Base-by-base conservation (phyloP, 2,888 invertebrate genomes). In the Ferdinandea cuprea region DNA sequence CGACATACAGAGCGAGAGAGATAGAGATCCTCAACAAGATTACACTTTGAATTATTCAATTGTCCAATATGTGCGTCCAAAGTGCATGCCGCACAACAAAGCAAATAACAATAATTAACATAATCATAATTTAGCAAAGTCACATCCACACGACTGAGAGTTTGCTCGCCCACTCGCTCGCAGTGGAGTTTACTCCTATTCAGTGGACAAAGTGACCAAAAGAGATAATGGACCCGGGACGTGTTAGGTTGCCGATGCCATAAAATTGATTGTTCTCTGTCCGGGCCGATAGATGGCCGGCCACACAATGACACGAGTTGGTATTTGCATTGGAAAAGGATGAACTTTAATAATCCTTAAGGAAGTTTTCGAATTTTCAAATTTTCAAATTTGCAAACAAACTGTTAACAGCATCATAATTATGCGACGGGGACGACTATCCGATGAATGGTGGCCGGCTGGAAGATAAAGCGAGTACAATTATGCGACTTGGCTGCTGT, bases 71-170 rank as follows among this genome's bases (percentile, higher is more conserved):
- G 46, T 69, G 46, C 56, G 69, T 46, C 40, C 72, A 37, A 3
- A 25, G 52, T 32, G 52, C 32, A 44, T 58, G 11, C 25, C 71
- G 30, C 66, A 78, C 61, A 73, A 58, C 73, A 74, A 84, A 78
- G 69, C 78, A 79, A 83, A 84, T 79, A 74, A 77, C 59, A 79
- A 84, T 84, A 84, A 84, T 84, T 84, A 84, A 84, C 79, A 84
- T 74, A 83, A 83, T 83, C 78, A 83, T 83, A 84, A 84, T 79
- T 79, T 73, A 69, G 68, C 63, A 68, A n/a, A 78, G 72, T 78
- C 72, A 66, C 50, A 78, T 68, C 61, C 72, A 59, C 40, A 48
- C 13, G 7, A 28, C 8, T 48, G 32, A 28, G 15, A 48, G 9
- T 17, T 3, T 68, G 28, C 17, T 35, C 71, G 35, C 65, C 54